Evolutionary conservation across 1,140 invertebrate species (phyloP).

Genomic region (Scaptomyza pallida): DNA sequence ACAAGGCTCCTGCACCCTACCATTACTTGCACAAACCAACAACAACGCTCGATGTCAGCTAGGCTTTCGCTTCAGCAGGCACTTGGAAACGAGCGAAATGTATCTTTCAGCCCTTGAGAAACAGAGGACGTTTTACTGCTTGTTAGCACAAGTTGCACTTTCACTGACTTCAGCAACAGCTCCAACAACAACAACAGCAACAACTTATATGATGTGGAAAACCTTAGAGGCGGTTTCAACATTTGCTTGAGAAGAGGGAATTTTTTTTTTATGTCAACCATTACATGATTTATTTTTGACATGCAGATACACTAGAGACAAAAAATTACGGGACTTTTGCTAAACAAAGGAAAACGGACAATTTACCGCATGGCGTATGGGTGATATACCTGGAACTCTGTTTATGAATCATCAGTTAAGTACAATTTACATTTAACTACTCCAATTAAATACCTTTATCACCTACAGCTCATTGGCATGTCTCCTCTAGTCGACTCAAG

Average conservation of each 20-base stretch:
- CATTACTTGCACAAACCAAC: neutral
- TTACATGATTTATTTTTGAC: slow-evolving; percentile 12
- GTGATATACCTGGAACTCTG: too few relatives aligned
- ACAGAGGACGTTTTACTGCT: slow-evolving; percentile 46
- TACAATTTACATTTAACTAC: too few relatives aligned
- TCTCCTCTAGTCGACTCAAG: neutral
- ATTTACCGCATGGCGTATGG: too few relatives aligned
- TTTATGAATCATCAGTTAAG: neutral
- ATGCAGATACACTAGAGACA: slow-evolving; percentile 11
- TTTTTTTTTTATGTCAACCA: slow-evolving; percentile 8
- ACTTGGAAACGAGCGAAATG: slow-evolving; percentile 55
- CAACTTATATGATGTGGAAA: slow-evolving; percentile 6
- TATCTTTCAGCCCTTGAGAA: slow-evolving; percentile 45
- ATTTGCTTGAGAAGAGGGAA: slow-evolving; percentile 8
- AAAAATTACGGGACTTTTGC: neutral
- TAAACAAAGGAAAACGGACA: neutral
- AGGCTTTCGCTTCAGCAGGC: slow-evolving; percentile 45
- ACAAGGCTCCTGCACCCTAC: slow-evolving; percentile 11
- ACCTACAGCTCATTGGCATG: neutral
- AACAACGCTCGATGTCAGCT: slow-evolving; percentile 30
- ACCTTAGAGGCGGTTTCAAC: slow-evolving; percentile 16
- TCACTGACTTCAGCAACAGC: slow-evolving; percentile 56
- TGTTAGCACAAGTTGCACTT: slow-evolving; percentile 69
- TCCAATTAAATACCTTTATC: neutral
- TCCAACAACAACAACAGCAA: slow-evolving; percentile 10